Evolutionary conservation across 2,888 invertebrate genomes (phyloP).

Genomic region (Euphydryas editha): DNA sequence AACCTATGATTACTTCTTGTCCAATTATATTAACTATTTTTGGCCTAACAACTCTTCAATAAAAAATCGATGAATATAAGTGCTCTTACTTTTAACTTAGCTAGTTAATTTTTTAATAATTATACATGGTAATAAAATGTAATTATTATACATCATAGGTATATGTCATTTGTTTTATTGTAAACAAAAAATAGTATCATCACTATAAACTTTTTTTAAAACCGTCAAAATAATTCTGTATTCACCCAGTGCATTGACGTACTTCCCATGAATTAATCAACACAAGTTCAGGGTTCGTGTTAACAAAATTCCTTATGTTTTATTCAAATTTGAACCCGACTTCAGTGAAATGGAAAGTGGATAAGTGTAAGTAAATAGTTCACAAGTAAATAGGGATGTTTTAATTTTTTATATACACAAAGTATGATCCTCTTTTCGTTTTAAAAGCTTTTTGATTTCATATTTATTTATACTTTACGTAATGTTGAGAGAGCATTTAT

Average conservation of each 20-base stretch:
- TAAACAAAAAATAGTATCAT: too few species aligned
- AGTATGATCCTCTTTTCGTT: background rate
- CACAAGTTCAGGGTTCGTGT: slow-evolving; percentile 40
- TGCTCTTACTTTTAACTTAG: too few species aligned
- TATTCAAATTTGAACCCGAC: slow-evolving; percentile 41
- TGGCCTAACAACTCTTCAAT: too few species aligned
- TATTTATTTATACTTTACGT: background rate
- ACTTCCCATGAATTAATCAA: slow-evolving; percentile 44
- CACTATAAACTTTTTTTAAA: slow-evolving; percentile 8
- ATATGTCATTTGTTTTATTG: too few species aligned
- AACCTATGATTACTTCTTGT: too few species aligned
- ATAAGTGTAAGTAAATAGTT: slow-evolving; percentile 24
- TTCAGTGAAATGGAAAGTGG: slow-evolving; percentile 30
- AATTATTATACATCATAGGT: too few species aligned
- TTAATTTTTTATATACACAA: slow-evolving; percentile 3
- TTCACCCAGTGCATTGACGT: slow-evolving; percentile 21
- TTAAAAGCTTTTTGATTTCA: background rate
- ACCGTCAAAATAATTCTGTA: slow-evolving; percentile 17
- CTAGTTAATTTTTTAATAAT: too few species aligned
- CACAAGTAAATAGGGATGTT: slow-evolving; percentile 15
- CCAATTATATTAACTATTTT: too few species aligned
- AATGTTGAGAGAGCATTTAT: background rate
- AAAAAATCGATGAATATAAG: too few species aligned
- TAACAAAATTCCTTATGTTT: slow-evolving; percentile 46
- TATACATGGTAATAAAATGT: too few species aligned